Conservation (phyloP, 2,797 vertebrate species). For the Lepilemur septentrionalis region DNA sequence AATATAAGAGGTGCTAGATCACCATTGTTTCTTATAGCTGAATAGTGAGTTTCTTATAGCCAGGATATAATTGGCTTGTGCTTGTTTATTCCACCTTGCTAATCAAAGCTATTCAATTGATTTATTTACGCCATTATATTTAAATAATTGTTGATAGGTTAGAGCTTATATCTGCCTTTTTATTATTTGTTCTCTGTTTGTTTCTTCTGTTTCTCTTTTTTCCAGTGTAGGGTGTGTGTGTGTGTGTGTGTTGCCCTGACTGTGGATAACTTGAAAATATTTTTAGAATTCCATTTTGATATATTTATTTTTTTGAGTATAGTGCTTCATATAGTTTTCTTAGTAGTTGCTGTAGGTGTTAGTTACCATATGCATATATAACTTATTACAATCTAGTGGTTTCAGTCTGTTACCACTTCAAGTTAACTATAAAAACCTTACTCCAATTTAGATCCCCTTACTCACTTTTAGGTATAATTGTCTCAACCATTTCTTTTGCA, state of each 20-base stretch:
- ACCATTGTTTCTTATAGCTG: too few relatives aligned
- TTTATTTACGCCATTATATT: not conserved
- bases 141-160: not conserved
- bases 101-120: not conserved
- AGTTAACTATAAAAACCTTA: not conserved
- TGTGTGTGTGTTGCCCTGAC: not conserved
- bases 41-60: not conserved
- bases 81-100: not conserved
- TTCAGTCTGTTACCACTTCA: not conserved
- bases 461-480: not conserved
- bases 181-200: not conserved
- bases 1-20: too few relatives aligned
- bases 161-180: not conserved
- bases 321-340: not conserved
- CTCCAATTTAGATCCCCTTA: not conserved
- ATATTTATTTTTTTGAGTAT: not conserved
- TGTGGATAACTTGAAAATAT: not conserved
- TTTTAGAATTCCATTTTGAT: not conserved
- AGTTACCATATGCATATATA: not conserved
- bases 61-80: not conserved
- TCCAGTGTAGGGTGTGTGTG: not conserved
- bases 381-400: not conserved
- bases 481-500: not conserved
- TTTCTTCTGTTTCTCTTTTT: not conserved
- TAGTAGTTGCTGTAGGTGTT: not conserved